Percentiles rank a stretch among this genome's conserved stretches.
phyloP scores from a whole-genome alignment of 2,113 vertebrate genomes.

The Lynx canadensis region DNA sequence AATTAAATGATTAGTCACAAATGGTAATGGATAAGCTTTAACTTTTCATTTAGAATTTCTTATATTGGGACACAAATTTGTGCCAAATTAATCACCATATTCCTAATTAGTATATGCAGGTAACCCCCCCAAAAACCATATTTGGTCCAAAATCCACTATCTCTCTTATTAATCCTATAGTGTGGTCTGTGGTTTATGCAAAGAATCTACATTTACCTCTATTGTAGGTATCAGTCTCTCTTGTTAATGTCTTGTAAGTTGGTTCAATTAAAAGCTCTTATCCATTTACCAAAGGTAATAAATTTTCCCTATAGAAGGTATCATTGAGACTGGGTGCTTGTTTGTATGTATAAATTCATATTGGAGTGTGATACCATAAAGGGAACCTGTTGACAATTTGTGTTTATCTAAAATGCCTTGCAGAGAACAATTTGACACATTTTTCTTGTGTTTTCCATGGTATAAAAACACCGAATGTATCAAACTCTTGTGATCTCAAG shows the following conservation, averaged over 20 bases:
- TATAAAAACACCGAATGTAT: neutral
- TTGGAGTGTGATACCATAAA: neutral
- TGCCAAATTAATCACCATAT: neutral
- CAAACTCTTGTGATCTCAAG: neutral
- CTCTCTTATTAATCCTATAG: neutral
- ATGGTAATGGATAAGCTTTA: neutral
- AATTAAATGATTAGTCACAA: conserved; percentile 27
- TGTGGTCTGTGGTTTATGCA: conserved; percentile 16
- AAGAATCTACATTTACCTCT: neutral
- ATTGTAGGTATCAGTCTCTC: neutral
- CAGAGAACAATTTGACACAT: conserved; percentile 1
- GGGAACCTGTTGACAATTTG: neutral
- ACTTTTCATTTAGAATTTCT: conserved; percentile 10
- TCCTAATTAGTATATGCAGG: neutral
- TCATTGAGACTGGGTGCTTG: neutral
- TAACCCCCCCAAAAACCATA: neutral
- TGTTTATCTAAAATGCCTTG: conserved; percentile 30
- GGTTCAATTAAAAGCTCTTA: conserved; percentile 2
- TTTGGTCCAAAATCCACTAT: neutral
- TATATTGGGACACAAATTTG: neutral
- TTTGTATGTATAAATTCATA: neutral
- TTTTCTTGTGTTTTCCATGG: neutral
- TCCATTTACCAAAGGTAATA: neutral
- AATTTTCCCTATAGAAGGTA: neutral
- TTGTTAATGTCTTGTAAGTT: conserved; percentile 37